phyloP scores from a whole-genome alignment of 2,888 invertebrate genomes.

The Sipunculus nudus region DNA sequence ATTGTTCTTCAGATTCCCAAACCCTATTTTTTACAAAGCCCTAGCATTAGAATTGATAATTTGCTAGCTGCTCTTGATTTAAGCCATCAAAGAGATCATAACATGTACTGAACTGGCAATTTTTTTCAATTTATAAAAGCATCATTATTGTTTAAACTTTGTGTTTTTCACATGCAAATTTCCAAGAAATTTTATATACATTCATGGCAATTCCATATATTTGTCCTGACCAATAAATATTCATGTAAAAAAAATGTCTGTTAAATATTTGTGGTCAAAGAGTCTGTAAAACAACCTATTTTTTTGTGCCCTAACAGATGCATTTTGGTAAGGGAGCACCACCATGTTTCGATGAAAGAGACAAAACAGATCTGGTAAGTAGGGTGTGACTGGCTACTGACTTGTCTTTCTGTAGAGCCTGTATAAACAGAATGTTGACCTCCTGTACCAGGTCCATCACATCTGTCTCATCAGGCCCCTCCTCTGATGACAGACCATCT shows the following conservation, averaged over 20 bases:
- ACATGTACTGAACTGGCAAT: too few relatives aligned
- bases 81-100: too few relatives aligned
- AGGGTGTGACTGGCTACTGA: conserved; percentile 37
- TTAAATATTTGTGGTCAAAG: background rate
- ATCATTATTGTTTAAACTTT: too few relatives aligned
- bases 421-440: conserved; percentile 51
- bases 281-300: background rate
- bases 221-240: too few relatives aligned
- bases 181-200: too few relatives aligned
- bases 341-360: background rate
- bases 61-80: too few relatives aligned
- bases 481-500: background rate
- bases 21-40: too few relatives aligned
- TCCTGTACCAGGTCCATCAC: conserved; percentile 49
- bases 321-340: background rate
- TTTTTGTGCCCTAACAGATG: background rate
- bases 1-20: too few relatives aligned
- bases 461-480: conserved; percentile 43
- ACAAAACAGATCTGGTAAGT: background rate
- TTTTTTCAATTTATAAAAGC: too few relatives aligned
- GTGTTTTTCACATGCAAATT: too few relatives aligned
- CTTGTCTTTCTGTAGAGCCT: conserved; percentile 58
- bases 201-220: background rate
- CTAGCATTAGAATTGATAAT: too few relatives aligned
- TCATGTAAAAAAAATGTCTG: too few relatives aligned